phyloP scores from a whole-genome alignment of 2,113 vertebrate species.

The Odocoileus hemionus region DNA sequence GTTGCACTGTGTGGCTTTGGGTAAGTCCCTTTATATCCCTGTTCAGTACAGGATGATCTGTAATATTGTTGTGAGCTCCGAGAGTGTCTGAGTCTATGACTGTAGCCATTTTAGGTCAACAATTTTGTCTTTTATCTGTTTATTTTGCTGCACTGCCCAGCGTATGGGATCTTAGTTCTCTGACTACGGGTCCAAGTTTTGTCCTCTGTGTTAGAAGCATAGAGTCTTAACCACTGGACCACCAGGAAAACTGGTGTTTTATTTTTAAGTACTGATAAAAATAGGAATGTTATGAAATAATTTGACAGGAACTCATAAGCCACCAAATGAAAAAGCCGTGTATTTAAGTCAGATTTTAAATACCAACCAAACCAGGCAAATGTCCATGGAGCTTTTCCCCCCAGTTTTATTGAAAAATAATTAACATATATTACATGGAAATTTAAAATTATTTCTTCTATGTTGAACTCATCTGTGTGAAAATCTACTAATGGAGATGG shows the following conservation, averaged over 20 bases:
- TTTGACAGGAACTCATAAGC: constrained; percentile 18
- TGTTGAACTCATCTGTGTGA: background rate
- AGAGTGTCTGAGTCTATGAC: background rate
- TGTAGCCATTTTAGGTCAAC: background rate
- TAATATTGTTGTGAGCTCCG: background rate
- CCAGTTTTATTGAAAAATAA: background rate
- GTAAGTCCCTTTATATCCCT: background rate
- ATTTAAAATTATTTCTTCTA: background rate
- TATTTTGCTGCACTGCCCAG: background rate
- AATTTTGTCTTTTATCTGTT: background rate
- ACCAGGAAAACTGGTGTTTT: background rate
- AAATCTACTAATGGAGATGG: background rate
- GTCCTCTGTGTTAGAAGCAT: background rate
- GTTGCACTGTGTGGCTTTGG: background rate
- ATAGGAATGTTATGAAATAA: background rate
- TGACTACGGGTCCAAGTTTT: fast-evolving
- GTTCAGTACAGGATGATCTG: background rate
- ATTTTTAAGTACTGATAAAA: constrained; percentile 21
- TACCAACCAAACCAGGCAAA: background rate
- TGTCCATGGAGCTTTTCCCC: background rate
- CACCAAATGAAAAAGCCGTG: background rate
- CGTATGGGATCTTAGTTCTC: background rate
- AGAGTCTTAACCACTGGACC: background rate
- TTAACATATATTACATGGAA: background rate
- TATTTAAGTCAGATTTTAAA: constrained; percentile 5